phyloP scores from a whole-genome alignment of 2,113 vertebrate genomes.

The Heliornis fulica region DNA sequence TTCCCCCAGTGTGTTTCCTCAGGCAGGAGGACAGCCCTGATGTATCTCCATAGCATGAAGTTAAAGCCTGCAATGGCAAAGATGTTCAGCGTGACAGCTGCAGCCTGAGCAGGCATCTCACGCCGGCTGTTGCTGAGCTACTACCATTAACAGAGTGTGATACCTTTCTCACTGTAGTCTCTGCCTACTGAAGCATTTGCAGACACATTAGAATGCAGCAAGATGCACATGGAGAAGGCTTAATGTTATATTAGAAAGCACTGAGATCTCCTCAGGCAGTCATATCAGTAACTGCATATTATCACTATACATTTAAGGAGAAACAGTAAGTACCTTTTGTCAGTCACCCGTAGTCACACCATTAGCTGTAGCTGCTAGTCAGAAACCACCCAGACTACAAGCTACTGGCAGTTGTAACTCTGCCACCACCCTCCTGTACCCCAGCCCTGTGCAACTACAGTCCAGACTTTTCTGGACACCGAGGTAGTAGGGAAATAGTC shows the following conservation, averaged over 20 bases:
- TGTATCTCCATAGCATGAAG: background rate
- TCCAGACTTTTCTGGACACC: background rate
- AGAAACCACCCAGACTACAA: background rate
- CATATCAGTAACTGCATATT: background rate
- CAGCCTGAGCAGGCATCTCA: background rate
- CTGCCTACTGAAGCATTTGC: background rate
- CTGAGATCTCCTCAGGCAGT: slow-evolving; percentile 30
- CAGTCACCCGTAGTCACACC: background rate
- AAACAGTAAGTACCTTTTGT: background rate
- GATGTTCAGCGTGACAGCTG: background rate
- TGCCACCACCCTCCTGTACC: background rate
- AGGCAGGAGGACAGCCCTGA: background rate
- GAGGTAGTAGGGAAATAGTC: background rate
- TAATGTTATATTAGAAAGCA: background rate
- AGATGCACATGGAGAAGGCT: background rate
- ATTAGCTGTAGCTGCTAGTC: background rate
- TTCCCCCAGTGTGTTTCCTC: background rate
- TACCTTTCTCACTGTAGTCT: background rate
- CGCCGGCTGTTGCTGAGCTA: background rate
- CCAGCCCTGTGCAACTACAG: background rate
- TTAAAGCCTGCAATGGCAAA: background rate
- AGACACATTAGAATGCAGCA: slow-evolving; percentile 16
- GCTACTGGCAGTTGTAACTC: background rate
- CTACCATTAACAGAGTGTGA: background rate
- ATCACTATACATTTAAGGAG: background rate